phyloP scores from a whole-genome alignment of 2,113 vertebrate species.

The Erythrocebus patas region DNA sequence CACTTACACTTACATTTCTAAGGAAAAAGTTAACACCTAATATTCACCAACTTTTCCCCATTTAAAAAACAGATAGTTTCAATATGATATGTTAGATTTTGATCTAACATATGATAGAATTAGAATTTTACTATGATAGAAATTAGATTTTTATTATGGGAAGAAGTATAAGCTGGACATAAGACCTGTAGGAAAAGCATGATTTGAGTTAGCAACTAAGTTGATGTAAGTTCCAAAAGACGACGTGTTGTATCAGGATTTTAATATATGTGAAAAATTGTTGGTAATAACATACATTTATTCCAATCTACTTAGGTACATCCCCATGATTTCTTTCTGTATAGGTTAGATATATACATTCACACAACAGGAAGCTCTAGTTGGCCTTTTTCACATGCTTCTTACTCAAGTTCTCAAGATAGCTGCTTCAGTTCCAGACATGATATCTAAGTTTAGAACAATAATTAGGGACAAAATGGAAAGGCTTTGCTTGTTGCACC shows the following conservation, averaged over 20 bases:
- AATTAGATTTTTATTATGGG: neutral
- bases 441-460: neutral
- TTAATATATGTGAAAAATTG: neutral
- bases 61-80: neutral
- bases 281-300: neutral
- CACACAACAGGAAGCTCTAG: neutral
- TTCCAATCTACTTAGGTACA: neutral
- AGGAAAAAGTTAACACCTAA: neutral
- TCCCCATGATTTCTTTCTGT: neutral
- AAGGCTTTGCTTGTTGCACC: neutral
- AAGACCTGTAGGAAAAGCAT: neutral
- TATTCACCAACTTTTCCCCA: neutral
- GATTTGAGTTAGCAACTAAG: neutral
- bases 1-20: neutral
- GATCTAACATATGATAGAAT: no score
- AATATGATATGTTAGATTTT: neutral
- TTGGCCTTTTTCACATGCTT: neutral
- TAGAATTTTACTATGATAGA: neutral
- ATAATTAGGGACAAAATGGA: neutral
- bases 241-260: neutral
- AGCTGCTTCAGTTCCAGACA: neutral
- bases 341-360: neutral
- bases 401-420: neutral
- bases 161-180: neutral
- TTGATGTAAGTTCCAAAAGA: neutral